Conservation (phyloP, 2,797 vertebrate genomes). For the Phaenicophaeus curvirostris region DNA sequence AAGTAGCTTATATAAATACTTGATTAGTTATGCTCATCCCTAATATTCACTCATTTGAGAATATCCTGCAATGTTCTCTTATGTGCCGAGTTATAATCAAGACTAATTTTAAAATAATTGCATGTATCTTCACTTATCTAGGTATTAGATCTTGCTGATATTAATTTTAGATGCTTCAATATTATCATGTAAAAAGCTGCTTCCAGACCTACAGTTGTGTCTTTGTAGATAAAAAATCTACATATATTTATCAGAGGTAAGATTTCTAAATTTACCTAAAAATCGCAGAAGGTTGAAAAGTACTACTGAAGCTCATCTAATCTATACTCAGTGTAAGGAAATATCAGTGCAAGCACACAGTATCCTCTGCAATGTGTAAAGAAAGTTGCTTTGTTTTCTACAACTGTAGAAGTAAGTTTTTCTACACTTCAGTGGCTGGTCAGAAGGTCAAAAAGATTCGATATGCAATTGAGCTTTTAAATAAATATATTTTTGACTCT, state of each 20-base stretch:
- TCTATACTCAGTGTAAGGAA: background rate
- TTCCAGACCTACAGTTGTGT: background rate
- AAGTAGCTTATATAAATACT: background rate
- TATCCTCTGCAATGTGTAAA: background rate
- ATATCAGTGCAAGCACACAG: background rate
- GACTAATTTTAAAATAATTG: background rate
- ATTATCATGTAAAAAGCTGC: background rate
- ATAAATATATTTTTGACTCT: background rate
- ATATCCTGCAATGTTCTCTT: background rate
- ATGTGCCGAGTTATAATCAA: background rate
- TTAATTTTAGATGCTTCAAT: background rate
- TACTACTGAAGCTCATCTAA: background rate
- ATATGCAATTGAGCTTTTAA: background rate
- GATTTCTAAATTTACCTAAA: background rate
- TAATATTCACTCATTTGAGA: background rate
- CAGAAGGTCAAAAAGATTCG: background rate
- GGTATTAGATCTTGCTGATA: background rate
- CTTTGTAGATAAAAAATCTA: background rate
- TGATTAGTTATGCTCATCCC: background rate
- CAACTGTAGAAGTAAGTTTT: background rate
- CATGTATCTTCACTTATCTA: background rate
- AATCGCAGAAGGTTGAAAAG: background rate
- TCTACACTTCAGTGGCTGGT: background rate
- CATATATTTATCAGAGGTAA: background rate
- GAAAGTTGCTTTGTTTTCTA: background rate